These are phyloP conservation scores for Ammodytes dubius DNA, from an alignment of 2,113 vertebrate genomes.

Conservation along the genomic window DNA sequence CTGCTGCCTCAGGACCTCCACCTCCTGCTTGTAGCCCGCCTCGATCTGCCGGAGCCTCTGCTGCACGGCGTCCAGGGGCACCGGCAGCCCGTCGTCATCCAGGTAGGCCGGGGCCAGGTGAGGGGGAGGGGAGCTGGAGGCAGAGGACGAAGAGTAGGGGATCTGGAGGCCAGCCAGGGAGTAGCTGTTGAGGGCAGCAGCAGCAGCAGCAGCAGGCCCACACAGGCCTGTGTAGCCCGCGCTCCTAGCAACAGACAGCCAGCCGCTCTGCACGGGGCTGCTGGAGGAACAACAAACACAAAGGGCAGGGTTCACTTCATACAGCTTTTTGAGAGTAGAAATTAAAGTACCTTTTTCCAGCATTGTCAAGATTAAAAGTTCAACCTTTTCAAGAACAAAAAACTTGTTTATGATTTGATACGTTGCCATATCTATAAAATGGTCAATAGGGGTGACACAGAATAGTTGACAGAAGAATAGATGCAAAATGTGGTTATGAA, in stretches of 20 bases:
- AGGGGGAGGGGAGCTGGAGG: conserved; percentile 84
- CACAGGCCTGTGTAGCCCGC: conserved; percentile 67
- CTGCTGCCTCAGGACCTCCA: conserved; percentile 95
- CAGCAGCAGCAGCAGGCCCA: conserved; percentile 34
- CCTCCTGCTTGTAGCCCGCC: conserved; percentile 97
- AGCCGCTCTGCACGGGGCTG: conserved; percentile 72
- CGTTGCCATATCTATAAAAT: no score
- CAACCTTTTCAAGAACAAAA: no score
- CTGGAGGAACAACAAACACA: conserved; percentile 54
- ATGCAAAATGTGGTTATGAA: no score
- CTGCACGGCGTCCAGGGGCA: conserved; percentile 95
- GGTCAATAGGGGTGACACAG: no score
- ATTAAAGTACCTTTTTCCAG: no score
- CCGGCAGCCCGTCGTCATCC: conserved; percentile 95
- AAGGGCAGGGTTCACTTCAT: no score
- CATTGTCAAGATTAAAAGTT: no score
- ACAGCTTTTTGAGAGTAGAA: no score
- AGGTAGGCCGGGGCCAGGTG: conserved; percentile 90
- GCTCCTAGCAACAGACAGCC: conserved; percentile 64
- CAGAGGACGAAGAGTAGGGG: conserved; percentile 77
- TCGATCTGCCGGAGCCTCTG: conserved; percentile 97
- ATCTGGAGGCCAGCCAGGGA: conserved; percentile 86
- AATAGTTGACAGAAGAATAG: no score
- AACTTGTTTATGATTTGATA: no score
- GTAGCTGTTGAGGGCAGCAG: conserved; percentile 56